Percentiles rank a stretch among this genome's conserved stretches.
phyloP scores from a whole-genome alignment of 2,113 vertebrate species.

The Edolisoma coerulescens region DNA sequence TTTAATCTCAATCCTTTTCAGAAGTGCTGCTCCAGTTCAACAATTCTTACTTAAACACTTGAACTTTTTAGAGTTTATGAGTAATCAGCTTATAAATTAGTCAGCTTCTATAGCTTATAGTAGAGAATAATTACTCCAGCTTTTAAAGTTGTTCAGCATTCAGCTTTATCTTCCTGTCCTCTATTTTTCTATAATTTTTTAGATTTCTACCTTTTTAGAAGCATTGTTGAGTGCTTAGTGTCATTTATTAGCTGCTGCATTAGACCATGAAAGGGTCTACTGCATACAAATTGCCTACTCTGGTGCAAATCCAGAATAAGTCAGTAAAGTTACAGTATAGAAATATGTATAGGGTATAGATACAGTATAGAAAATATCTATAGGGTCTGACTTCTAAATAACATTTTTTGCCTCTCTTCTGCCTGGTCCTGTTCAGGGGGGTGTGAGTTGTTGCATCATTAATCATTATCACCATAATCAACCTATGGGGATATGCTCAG shows the following conservation, averaged over 20 bases:
- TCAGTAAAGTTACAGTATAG: background rate
- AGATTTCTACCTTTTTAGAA: background rate
- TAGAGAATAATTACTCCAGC: background rate
- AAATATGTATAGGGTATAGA: background rate
- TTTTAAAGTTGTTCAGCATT: background rate
- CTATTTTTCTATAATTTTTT: background rate
- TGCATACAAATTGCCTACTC: background rate
- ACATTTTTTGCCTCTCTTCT: background rate
- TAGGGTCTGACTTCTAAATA: background rate
- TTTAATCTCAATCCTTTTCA: background rate
- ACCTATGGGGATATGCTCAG: fast-evolving
- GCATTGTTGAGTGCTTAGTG: background rate
- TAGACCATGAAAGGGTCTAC: background rate
- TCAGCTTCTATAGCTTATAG: background rate
- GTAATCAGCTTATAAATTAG: background rate
- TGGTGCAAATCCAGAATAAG: background rate
- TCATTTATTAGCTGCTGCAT: background rate
- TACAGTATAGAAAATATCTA: background rate
- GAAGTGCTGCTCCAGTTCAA: background rate
- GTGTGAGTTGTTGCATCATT: background rate
- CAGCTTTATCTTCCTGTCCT: background rate
- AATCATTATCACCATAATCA: background rate
- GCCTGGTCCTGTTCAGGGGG: background rate
- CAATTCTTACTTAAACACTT: background rate
- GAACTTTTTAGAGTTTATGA: background rate